phyloP scores from a whole-genome alignment of 2,113 vertebrate species.

The Lepidothrix coronata region DNA sequence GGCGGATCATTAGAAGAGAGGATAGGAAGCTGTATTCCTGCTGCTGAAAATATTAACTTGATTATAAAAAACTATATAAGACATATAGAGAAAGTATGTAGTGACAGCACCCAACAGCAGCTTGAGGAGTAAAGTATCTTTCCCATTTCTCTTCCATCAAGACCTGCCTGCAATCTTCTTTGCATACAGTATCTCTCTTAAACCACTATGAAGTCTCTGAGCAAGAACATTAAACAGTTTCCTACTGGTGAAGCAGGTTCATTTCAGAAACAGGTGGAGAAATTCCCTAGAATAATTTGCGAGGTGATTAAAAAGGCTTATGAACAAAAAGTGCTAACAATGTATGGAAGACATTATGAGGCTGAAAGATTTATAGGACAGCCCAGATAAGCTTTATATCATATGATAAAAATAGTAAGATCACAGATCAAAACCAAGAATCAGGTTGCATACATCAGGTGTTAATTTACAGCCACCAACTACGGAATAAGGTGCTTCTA shows the following conservation, averaged over 20 bases:
- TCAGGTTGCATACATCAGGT: neutral
- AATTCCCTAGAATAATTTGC: neutral
- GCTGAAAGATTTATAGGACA: conserved; percentile 4
- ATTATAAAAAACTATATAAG: neutral
- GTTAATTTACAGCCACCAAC: neutral
- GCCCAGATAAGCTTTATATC: neutral
- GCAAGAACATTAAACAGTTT: neutral
- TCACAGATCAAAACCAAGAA: conserved; percentile 3
- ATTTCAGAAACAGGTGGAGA: neutral
- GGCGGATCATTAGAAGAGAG: neutral
- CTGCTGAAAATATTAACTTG: neutral
- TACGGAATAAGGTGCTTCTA: neutral
- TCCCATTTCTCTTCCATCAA: neutral
- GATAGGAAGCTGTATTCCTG: neutral
- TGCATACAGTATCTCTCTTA: neutral
- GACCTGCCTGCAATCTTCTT: neutral
- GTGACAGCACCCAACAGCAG: neutral
- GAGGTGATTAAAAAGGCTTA: conserved; percentile 2
- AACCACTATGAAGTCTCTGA: neutral
- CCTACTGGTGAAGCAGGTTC: neutral
- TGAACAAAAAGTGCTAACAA: neutral
- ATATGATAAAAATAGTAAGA: conserved; percentile 6
- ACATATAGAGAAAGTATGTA: neutral
- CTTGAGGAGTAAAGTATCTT: neutral
- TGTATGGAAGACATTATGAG: neutral